phyloP scores from a whole-genome alignment of 2,888 invertebrate genomes.

The Brachypterus glaber region DNA sequence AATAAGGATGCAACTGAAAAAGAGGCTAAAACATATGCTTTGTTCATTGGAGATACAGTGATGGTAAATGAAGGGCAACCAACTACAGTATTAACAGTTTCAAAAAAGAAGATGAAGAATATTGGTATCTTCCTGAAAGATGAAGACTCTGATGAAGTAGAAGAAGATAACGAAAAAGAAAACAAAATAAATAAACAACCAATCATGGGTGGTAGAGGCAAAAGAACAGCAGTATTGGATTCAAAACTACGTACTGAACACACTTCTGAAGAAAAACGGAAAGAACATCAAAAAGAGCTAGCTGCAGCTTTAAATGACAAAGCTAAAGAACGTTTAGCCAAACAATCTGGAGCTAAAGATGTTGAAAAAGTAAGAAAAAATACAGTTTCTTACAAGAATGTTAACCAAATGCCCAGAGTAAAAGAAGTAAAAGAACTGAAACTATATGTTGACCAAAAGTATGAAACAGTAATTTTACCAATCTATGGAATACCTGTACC shows the following conservation, averaged over 20 bases:
- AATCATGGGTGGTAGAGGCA: slow-evolving; percentile 67
- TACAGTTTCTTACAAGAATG: slow-evolving; percentile 87
- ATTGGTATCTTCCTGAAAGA: slow-evolving; percentile 92
- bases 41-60: slow-evolving; percentile 97
- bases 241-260: slow-evolving; percentile 89
- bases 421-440: slow-evolving; percentile 88
- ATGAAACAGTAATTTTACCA: slow-evolving; percentile 97
- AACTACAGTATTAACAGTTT: slow-evolving; percentile 77
- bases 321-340: slow-evolving; percentile 84
- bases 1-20: slow-evolving; percentile 78
- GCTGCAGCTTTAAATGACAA: slow-evolving; percentile 84
- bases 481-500: slow-evolving; percentile 94
- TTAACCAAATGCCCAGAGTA: slow-evolving; percentile 88
- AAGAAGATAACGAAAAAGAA: slow-evolving; percentile 68
- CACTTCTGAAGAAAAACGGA: slow-evolving; percentile 94
- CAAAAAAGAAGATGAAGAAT: slow-evolving; percentile 92
- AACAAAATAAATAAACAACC: slow-evolving; percentile 56
- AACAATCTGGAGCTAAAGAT: slow-evolving; percentile 76
- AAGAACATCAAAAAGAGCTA: slow-evolving; percentile 92
- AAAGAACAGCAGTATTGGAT: slow-evolving; percentile 84
- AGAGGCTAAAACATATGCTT: slow-evolving; percentile 81
- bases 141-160: slow-evolving; percentile 74
- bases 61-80: slow-evolving; percentile 78
- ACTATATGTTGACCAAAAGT: slow-evolving; percentile 92
- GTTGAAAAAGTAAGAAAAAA: slow-evolving; percentile 86